A percentile compares a stretch with the other conserved stretches of the same genome.
These are phyloP conservation scores for Lasioglossum marginatum DNA, from an alignment of 2,888 invertebrate species.

Conservation along the genomic window DNA sequence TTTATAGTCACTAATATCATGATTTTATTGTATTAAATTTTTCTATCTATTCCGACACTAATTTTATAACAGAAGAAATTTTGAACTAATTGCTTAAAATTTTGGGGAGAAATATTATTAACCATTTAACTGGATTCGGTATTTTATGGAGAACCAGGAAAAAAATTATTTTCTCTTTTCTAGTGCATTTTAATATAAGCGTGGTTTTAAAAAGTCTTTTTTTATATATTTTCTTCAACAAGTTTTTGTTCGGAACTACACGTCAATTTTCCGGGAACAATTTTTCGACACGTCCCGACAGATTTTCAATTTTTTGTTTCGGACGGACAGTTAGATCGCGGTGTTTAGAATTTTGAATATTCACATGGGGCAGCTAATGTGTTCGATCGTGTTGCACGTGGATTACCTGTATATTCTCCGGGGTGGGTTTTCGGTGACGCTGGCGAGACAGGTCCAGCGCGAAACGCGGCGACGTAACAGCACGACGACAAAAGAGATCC, in stretches of 20 bases:
- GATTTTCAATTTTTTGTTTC: not conserved
- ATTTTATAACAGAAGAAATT: too few species aligned
- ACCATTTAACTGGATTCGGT: too few species aligned
- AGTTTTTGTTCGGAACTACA: not conserved
- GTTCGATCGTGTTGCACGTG: not conserved
- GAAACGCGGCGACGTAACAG: not conserved
- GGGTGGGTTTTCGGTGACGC: not conserved
- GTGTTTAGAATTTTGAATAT: not conserved
- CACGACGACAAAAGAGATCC: constrained; percentile 11
- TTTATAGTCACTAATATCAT: too few species aligned
- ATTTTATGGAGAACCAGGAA: too few species aligned
- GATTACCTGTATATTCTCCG: not conserved
- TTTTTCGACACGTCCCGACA: not conserved
- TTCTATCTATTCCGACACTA: too few species aligned
- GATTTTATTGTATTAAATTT: too few species aligned
- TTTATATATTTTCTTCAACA: not conserved
- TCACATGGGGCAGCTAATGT: not conserved
- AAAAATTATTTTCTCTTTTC: too few species aligned
- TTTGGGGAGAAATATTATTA: too few species aligned
- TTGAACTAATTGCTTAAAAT: too few species aligned
- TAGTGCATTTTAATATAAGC: too few species aligned
- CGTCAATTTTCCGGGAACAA: not conserved
- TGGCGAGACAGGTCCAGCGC: not conserved
- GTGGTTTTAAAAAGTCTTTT: too few species aligned
- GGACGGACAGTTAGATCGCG: not conserved